Evolutionary conservation across 2,797 vertebrate species (phyloP), one percentile per base, ranked within the genome.

Genomic region (Pseudocheirus occidentalis): DNA sequence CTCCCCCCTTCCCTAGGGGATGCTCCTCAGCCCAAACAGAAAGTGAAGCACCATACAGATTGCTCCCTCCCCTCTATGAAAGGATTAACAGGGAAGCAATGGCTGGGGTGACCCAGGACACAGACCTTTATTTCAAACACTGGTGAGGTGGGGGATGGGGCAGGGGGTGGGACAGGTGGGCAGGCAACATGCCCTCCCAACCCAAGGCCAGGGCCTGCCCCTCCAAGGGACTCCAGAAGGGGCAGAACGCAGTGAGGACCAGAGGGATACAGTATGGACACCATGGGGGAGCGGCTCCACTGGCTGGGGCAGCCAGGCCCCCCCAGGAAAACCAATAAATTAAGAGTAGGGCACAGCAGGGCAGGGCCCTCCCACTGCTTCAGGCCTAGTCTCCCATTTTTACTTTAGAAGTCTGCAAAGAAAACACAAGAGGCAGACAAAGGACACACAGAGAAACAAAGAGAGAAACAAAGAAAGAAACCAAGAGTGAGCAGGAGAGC

Each of bases 321-420:
- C 91, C 91, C 96, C 92, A 62, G 97, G 98, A 98, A 99, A 99
- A 99, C 40, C 73, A 87, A 87, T 87, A 87, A 87, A 87, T 87
- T 87, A 50, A 87, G 73, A 87, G 40, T 87, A 87, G 73, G 40
- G 40, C 73, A 87, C 73, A 87, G 73, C 40, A 92, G 55, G 90
- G 54, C 52, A 55, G 52, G 46, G 34, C 81, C 95, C 90, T 94
- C 54, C 66, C 29, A 46, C n/a, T 97, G 98, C 89, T 98, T 97
- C 91, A 58, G 93, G 62, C 96, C 99, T 98, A 99, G 98, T 99
- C 99, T 90, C 99, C 99, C 99, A 99, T 99, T 99, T 99, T 99
- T 99, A 99, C 99, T 99, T 99, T 99, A 53, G 99, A 99, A 55
- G 99, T 99, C 99, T 99, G 98, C 55, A 98, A 98, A 98, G 97